Evolutionary conservation across 2,113 vertebrate genomes (phyloP).

Genomic region (Corydoras sp.): DNA sequence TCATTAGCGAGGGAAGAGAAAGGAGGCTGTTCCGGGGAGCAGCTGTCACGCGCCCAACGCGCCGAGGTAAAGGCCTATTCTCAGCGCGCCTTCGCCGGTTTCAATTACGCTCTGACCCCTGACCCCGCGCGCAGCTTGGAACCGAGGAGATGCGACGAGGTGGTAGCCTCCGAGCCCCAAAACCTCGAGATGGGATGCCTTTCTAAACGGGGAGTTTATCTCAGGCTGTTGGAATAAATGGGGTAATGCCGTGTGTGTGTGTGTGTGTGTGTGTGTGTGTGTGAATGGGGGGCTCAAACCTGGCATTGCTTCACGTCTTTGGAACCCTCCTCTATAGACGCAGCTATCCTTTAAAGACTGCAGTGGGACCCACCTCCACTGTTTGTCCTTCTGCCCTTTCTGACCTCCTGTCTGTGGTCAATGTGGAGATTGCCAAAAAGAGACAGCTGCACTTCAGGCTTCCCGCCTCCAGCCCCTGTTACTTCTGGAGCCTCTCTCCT

Average conservation of each 20-base stretch:
- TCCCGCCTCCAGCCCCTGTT: slow-evolving; percentile 40
- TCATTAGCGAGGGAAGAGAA: slow-evolving; percentile 44
- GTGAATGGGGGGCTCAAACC: slow-evolving; percentile 22
- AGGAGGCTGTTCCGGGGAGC: slow-evolving; percentile 62
- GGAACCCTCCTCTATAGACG: slow-evolving; percentile 39
- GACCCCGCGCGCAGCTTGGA: slow-evolving; percentile 45
- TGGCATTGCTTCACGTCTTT: slow-evolving; percentile 39
- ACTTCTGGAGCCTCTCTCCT: slow-evolving; percentile 25
- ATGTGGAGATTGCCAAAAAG: slow-evolving; percentile 47
- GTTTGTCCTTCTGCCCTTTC: slow-evolving; percentile 45
- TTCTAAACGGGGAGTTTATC: slow-evolving; percentile 37
- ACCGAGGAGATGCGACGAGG: slow-evolving; percentile 33
- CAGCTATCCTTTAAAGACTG: slow-evolving; percentile 33
- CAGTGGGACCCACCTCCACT: slow-evolving; percentile 45
- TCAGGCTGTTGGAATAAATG: slow-evolving; percentile 32
- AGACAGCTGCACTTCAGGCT: slow-evolving; percentile 49
- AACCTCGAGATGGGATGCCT: slow-evolving; percentile 25
- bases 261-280: slow-evolving; percentile 34
- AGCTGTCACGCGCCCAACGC: slow-evolving; percentile 63
- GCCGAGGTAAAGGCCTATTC: slow-evolving; percentile 66
- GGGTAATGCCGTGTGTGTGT: not conserved
- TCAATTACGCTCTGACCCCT: slow-evolving; percentile 68
- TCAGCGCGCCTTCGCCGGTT: slow-evolving; percentile 54
- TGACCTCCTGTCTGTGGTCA: slow-evolving; percentile 50
- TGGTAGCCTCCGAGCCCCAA: slow-evolving; percentile 25